Conservation (phyloP, 2,797 vertebrate genomes). For the Odontamblyopus rebecca region DNA sequence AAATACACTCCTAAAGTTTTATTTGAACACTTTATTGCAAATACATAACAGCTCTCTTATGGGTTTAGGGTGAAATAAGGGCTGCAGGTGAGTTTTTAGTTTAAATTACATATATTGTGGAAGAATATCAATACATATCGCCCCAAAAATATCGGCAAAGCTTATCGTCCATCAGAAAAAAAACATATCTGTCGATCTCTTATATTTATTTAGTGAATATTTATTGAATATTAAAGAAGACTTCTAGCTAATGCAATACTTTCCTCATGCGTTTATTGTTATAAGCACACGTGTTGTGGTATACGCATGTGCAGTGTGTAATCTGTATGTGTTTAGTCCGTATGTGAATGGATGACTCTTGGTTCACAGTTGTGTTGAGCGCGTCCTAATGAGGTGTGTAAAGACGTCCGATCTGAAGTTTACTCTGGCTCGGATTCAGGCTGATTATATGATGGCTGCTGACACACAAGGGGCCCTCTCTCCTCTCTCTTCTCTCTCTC, state of each 20-base stretch:
- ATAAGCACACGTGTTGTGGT: neutral
- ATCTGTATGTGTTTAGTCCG: neutral
- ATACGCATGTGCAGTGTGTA: neutral
- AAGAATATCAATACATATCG: too few species aligned
- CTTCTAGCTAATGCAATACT: neutral
- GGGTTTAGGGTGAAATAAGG: too few species aligned
- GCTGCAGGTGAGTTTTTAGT: too few species aligned
- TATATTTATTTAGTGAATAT: neutral
- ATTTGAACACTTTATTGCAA: too few species aligned
- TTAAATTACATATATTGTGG: too few species aligned
- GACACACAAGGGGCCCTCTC: constrained; percentile 42
- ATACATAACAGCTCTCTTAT: too few species aligned
- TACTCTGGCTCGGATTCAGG: constrained; percentile 51
- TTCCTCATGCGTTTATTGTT: neutral
- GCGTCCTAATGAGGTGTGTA: constrained; percentile 63
- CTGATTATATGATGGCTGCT: constrained; percentile 50
- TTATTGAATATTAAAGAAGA: neutral
- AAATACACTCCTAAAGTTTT: too few species aligned
- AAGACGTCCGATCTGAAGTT: constrained; percentile 66
- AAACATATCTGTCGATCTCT: too few species aligned
- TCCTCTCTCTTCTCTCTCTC: neutral
- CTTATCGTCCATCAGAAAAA: too few species aligned
- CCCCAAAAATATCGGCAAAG: too few species aligned
- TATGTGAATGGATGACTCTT: constrained; percentile 16
- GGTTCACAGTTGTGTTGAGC: constrained; percentile 26